These are phyloP conservation scores for Athetis lepigone DNA, from an alignment of 2,888 invertebrate species.

Conservation along the genomic window DNA sequence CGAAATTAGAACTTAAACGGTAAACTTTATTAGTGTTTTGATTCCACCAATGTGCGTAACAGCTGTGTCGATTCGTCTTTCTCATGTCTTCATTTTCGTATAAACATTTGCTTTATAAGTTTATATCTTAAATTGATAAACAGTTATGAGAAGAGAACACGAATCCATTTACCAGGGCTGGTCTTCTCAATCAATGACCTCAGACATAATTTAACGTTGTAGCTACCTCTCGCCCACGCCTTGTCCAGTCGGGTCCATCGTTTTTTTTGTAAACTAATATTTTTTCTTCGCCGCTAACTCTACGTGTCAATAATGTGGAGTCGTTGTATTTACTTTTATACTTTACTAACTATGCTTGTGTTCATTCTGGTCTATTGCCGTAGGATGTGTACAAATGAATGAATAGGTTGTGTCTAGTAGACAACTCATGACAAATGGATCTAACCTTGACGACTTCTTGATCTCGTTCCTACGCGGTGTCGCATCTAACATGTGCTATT, in stretches of 20 bases:
- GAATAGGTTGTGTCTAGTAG: constrained; percentile 69
- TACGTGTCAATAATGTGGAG: constrained; percentile 66
- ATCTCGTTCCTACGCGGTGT: constrained; percentile 85
- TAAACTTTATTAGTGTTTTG: constrained; percentile 82
- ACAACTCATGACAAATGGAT: constrained; percentile 87
- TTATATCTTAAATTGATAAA: constrained; percentile 65
- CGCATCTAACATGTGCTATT: constrained; percentile 80
- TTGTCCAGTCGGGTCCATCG: constrained; percentile 71
- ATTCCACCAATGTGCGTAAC: constrained; percentile 81
- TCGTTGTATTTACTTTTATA: constrained; percentile 65
- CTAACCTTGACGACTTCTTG: constrained; percentile 88
- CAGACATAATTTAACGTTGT: constrained; percentile 82
- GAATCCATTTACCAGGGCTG: constrained; percentile 61
- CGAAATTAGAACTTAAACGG: constrained; percentile 84
- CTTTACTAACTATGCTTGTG: constrained; percentile 54
- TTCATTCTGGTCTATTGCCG: constrained; percentile 57
- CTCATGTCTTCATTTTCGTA: constrained; percentile 73
- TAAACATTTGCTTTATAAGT: constrained; percentile 59
- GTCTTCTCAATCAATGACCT: constrained; percentile 86
- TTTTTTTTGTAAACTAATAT: constrained; percentile 77
- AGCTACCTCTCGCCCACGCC: constrained; percentile 85
- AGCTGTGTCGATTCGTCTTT: constrained; percentile 74
- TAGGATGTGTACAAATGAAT: constrained; percentile 63
- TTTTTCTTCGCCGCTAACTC: constrained; percentile 72
- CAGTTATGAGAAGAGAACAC: constrained; percentile 71